A percentile compares a stretch with the other conserved stretches of the same genome.
Evolutionary conservation across 2,888 invertebrate genomes (phyloP).

Genomic region (Phania funesta): DNA sequence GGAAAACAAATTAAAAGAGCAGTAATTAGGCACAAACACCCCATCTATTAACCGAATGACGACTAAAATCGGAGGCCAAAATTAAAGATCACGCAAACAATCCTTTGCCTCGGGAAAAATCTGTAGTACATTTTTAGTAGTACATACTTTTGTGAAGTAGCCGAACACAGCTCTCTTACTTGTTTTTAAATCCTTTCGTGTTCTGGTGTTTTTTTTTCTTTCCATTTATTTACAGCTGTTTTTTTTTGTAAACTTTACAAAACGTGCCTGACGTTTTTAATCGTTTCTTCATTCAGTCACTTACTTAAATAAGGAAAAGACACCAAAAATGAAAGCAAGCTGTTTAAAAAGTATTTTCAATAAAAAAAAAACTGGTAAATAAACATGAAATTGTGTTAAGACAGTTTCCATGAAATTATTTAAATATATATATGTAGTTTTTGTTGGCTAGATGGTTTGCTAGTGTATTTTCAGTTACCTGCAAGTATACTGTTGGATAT

Average conservation of each 20-base stretch:
- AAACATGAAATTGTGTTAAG: conserved; percentile 44
- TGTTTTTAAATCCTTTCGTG: conserved; percentile 31
- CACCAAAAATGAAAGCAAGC: background rate
- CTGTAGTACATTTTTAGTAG: too few relatives aligned
- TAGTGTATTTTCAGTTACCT: background rate
- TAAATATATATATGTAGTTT: conserved; percentile 18
- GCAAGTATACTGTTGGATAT: conserved; percentile 52
- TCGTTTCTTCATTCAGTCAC: background rate
- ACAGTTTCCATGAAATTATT: conserved; percentile 13
- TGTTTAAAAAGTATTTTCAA: conserved; percentile 42
- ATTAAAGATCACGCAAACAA: too few relatives aligned
- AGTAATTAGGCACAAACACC: too few relatives aligned
- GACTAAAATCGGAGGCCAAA: too few relatives aligned
- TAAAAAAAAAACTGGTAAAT: conserved; percentile 21
- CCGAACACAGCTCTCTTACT: too few relatives aligned
- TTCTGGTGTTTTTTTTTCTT: background rate
- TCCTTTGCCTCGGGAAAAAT: too few relatives aligned
- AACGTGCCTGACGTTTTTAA: conserved; percentile 37
- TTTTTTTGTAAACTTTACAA: conserved; percentile 23
- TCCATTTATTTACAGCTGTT: background rate
- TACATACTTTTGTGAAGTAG: too few relatives aligned
- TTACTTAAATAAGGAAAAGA: conserved; percentile 6
- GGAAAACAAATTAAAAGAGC: too few relatives aligned
- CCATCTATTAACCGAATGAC: too few relatives aligned
- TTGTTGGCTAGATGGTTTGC: too few relatives aligned